Evolutionary conservation across 2,797 vertebrate species (phyloP), one percentile per base, ranked within the genome.

Genomic region (Tachyglossus aculeatus): DNA sequence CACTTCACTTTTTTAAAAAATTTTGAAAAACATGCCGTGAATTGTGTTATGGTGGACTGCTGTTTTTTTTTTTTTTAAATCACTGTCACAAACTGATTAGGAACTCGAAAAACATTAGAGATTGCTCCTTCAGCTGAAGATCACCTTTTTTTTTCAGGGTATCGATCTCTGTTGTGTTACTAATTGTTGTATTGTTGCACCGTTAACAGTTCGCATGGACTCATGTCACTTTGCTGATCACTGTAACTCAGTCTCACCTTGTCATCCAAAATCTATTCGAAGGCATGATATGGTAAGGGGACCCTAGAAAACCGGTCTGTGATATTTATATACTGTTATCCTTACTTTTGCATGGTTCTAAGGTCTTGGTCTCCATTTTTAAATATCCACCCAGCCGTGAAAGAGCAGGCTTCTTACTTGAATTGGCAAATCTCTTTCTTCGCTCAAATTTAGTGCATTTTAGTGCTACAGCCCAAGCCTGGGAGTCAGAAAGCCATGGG

Each of bases 181-280:
- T 93, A 89, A 93, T 80, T 90, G 78, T 90, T 87, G 73, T 92
- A 72, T 94, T 91, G 86, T 93, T 92, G 86, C 86, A 80, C 88
- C 89, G 82, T 94, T 96, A 95, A 92, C 96, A 99, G 98, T 99
- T 99, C 94, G 97, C 96, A 89, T 99, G 98, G 98, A 99, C 97
- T 91, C 98, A 99, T 94, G 97, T 99, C 93, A 98, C 98, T 90
- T 95, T 99, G 93, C 95, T 99, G 96, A 98, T 99, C 91, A 98
- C 96, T 93, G 98, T 99, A 88, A 98, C 97, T 93, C 98, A 99
- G 93, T 99, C 98, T 89, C 98, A 99, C 95, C 97, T 99, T 92
- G 96, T 99, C 93, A 99, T 99, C 94, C 98, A 99, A 93, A 99
- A 99, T 95, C 96, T 99, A 91, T 99, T 99, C 96, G 98, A 99